Conservation (phyloP, 2,888 invertebrate species). For the Tholera decimalis region DNA sequence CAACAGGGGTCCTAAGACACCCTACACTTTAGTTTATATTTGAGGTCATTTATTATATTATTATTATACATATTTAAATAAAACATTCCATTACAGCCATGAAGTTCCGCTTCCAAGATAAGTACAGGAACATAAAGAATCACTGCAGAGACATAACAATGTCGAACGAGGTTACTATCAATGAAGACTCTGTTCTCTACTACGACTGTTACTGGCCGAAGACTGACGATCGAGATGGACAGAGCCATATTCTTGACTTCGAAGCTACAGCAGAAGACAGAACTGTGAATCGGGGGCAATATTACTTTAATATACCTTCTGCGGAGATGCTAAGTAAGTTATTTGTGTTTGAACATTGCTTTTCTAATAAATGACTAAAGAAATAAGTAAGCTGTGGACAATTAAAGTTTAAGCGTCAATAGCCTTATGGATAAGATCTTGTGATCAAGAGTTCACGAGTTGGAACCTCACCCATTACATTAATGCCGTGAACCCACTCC, state of each 20-base stretch:
- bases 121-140: slow-evolving; percentile 70
- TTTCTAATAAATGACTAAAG: no score
- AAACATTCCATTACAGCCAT: slow-evolving; percentile 77
- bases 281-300: slow-evolving; percentile 81
- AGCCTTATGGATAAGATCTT: no score
- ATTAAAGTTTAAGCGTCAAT: no score
- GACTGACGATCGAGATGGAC: slow-evolving; percentile 77
- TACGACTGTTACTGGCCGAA: slow-evolving; percentile 87
- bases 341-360: not conserved
- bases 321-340: slow-evolving; percentile 86
- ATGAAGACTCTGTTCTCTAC: slow-evolving; percentile 84
- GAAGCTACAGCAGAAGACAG: slow-evolving; percentile 81
- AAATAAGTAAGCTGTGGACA: no score
- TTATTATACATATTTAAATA: not conserved
- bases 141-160: slow-evolving; percentile 86
- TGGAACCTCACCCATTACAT: no score
- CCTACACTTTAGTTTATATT: no score
- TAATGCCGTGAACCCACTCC: no score
- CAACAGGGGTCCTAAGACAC: not conserved
- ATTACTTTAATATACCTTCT: slow-evolving; percentile 86
- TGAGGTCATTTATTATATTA: no score
- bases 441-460: no score
- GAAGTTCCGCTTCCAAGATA: slow-evolving; percentile 86
- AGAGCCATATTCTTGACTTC: slow-evolving; percentile 84
- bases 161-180: slow-evolving; percentile 80